Conservation (phyloP, 2,113 vertebrate genomes). For the Rhynchopsitta pachyrhyncha region DNA sequence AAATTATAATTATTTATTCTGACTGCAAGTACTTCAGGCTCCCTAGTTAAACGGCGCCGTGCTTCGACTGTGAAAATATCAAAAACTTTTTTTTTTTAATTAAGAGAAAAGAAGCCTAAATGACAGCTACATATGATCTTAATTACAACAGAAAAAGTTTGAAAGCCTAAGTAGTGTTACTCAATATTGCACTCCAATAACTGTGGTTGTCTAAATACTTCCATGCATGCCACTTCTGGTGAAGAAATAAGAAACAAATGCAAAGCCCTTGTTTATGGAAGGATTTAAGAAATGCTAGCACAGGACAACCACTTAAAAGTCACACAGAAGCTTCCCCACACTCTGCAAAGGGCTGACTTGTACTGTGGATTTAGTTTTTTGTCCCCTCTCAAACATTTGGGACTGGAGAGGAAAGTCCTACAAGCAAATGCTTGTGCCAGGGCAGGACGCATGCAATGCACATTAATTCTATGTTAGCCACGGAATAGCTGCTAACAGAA, state of each 20-base stretch:
- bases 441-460: not conserved
- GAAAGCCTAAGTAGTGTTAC: not conserved
- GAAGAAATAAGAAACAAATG: not conserved
- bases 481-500: not conserved
- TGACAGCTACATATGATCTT: not conserved
- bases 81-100: too few species aligned
- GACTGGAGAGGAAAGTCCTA: not conserved
- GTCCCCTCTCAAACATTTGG: not conserved
- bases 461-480: not conserved
- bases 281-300: not conserved
- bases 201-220: not conserved
- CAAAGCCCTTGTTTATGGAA: not conserved
- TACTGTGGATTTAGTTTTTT: not conserved
- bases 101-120: not conserved
- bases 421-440: not conserved
- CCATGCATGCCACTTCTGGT: not conserved
- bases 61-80: not conserved
- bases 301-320: not conserved
- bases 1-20: not conserved
- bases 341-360: not conserved
- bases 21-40: not conserved
- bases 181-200: not conserved
- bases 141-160: not conserved
- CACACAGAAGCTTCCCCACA: not conserved
- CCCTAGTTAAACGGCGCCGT: not conserved